Evolutionary conservation across 1,140 invertebrate species (phyloP), one percentile per base, ranked within the genome.

Genomic region (Pentalonia nigronervosa): DNA sequence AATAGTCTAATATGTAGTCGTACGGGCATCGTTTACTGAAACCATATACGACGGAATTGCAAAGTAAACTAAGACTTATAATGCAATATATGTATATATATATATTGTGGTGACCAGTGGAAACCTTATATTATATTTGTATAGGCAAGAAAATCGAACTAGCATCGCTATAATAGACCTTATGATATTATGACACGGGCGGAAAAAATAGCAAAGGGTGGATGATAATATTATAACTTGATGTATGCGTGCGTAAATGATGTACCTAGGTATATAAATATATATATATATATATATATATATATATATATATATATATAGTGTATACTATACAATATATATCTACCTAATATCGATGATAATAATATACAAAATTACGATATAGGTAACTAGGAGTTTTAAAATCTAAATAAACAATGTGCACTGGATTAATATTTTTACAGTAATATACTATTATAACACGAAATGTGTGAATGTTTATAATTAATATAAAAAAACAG

Each of bases 41-140:
- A 84, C 91, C 91, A 0, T 86, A 93, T 20, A 20, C 21, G 47
- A 53, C 25, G 50, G n/a, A 93, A 84, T 93, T 20, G 91, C 76
- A 93, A 84, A 93, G 91, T 93, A 93, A 93, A 93, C 91, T 93
- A 86, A 93, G 91, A 93, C 91, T 93, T 93, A 56, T 47, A 76
- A 76, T 76, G 30, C 41, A 41, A 41, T 41, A 41, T 41, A 41
- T n/a, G 41, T 41, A 41, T 1, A 4, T 41, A 41, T 41, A 30
- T 76, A 76, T 76, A 76, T 76, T 76, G n/a, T 6, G n/a, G 60
- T 76, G 14, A 76, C n/a, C n/a, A n/a, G 60, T 36, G 48, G 91
- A 93, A 93, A 84, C 91, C 91, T 23, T 84, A 41, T 41, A 41
- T 41, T 41, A 93, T 41, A 76, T 76, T 76, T 76, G 76, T 34